Conservation (phyloP, 1,140 invertebrate species). For the Drosophila bocqueti region DNA sequence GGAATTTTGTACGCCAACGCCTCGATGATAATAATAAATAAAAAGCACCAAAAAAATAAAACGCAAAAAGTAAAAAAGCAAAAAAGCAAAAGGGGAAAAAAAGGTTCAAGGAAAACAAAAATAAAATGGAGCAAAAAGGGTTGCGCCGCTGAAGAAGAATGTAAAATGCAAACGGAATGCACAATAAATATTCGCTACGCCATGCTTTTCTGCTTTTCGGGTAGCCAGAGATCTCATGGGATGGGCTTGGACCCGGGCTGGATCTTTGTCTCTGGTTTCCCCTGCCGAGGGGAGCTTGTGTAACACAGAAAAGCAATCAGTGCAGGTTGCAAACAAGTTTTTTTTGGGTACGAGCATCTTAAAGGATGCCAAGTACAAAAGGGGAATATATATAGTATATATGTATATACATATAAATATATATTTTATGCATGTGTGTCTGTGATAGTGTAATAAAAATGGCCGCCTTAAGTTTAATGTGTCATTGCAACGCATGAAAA, state of each 20-base stretch:
- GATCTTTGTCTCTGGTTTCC: slow-evolving; percentile 13
- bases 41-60: slow-evolving; percentile 16
- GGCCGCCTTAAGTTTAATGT: slow-evolving; percentile 42
- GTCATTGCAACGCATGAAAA: slow-evolving; percentile 33
- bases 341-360: slow-evolving; percentile 10
- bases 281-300: slow-evolving; percentile 41
- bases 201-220: slow-evolving; percentile 46
- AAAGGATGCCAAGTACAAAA: slow-evolving; percentile 34
- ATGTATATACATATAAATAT: neutral
- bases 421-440: neutral
- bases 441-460: slow-evolving; percentile 27
- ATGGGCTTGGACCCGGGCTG: slow-evolving; percentile 17
- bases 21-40: slow-evolving; percentile 40
- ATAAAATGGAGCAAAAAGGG: slow-evolving; percentile 14
- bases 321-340: slow-evolving; percentile 81
- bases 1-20: slow-evolving; percentile 83
- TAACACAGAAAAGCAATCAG: slow-evolving; percentile 79
- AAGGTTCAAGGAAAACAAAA: slow-evolving; percentile 2
- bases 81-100: neutral
- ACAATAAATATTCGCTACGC: slow-evolving; percentile 80
- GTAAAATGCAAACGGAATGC: slow-evolving; percentile 80
- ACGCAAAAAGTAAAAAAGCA: neutral
- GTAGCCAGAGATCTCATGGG: slow-evolving; percentile 34
- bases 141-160: slow-evolving; percentile 47
- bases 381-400: slow-evolving; percentile 7